These are phyloP conservation scores for Tenthredo livida DNA, from an alignment of 2,888 invertebrate species.

Conservation along the genomic window DNA sequence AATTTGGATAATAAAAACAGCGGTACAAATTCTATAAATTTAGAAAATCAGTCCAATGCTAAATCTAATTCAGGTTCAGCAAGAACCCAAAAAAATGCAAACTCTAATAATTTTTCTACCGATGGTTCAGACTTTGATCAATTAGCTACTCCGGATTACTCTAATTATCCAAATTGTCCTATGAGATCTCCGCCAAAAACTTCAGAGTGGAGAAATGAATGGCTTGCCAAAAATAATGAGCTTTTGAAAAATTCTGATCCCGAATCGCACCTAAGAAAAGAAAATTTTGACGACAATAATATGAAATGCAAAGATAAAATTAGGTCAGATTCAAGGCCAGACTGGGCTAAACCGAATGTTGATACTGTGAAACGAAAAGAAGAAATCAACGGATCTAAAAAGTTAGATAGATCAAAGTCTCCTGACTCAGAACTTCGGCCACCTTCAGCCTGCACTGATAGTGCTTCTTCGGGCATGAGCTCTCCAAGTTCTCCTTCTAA, in stretches of 20 bases:
- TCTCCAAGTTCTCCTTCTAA: conserved; percentile 75
- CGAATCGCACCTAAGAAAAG: conserved; percentile 60
- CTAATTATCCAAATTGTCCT: conserved; percentile 65
- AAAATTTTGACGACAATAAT: conserved; percentile 58
- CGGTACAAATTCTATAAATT: conserved; percentile 21
- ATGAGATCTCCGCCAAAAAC: conserved; percentile 72
- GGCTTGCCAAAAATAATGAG: conserved; percentile 74
- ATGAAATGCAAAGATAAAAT: conserved; percentile 64
- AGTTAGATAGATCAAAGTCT: conserved; percentile 66
- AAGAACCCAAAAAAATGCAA: background rate
- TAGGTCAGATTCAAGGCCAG: conserved; percentile 70
- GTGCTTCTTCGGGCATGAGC: conserved; percentile 74
- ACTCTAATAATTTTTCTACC: background rate
- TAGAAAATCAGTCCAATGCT: conserved; percentile 23
- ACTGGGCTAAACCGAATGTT: conserved; percentile 72
- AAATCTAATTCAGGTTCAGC: conserved; percentile 12
- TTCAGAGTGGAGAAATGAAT: conserved; percentile 74
- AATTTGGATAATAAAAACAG: conserved; percentile 37
- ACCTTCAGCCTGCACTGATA: conserved; percentile 71
- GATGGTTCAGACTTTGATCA: conserved; percentile 62
- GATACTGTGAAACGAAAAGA: conserved; percentile 68
- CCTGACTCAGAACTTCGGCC: conserved; percentile 72
- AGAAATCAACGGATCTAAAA: conserved; percentile 63
- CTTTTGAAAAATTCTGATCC: conserved; percentile 70
- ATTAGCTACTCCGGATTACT: conserved; percentile 66